Evolutionary conservation across 2,888 invertebrate species (phyloP).

Genomic region (Drosophila merina): DNA sequence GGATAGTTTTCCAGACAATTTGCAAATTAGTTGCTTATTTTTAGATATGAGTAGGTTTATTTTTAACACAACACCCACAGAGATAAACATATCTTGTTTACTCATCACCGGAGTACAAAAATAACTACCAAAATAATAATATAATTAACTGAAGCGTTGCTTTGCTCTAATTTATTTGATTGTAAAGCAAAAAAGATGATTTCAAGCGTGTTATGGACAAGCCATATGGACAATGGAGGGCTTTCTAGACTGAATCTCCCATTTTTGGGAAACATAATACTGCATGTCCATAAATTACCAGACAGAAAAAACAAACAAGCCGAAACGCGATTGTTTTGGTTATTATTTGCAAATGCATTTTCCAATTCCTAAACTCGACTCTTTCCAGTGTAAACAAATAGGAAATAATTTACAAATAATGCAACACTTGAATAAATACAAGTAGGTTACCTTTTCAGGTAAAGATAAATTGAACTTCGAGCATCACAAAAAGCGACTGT

Average conservation of each 20-base stretch:
- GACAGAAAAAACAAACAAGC: not conserved
- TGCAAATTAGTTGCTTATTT: conserved; percentile 10
- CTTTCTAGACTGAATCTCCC: not conserved
- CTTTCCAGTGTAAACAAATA: not conserved
- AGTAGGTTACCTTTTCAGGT: not conserved
- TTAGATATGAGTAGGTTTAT: conserved; percentile 2
- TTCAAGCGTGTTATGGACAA: not conserved
- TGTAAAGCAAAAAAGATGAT: not conserved
- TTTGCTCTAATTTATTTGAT: not conserved
- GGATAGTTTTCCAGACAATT: conserved; percentile 12
- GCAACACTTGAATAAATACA: conserved; percentile 2
- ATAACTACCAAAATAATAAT: conserved; percentile 2
- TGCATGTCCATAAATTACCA: not conserved
- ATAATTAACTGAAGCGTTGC: conserved; percentile 2
- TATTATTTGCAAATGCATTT: not conserved
- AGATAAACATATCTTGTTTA: conserved; percentile 6
- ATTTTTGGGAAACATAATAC: not conserved
- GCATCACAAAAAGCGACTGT: not conserved
- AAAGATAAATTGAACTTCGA: not conserved
- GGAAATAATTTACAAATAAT: not conserved
- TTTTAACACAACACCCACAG: conserved; percentile 9
- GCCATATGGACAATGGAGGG: not conserved
- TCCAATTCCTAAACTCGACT: not conserved
- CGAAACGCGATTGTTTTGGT: not conserved
- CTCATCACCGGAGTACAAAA: not conserved